Base-by-base conservation (phyloP, 2,113 vertebrate genomes). In the Cololabis saira region DNA sequence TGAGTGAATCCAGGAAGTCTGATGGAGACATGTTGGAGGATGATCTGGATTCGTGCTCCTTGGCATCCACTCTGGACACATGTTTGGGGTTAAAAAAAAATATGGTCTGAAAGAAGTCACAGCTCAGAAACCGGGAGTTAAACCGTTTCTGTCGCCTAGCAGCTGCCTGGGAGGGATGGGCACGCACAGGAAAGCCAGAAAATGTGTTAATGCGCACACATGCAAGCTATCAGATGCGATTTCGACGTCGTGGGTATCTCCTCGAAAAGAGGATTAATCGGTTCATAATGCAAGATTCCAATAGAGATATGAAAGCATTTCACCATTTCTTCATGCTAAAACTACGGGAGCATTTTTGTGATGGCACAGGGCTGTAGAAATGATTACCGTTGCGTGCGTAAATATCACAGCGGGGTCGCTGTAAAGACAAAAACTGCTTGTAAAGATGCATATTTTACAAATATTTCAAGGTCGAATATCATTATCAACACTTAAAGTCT, bases 1-100 rank as follows among this genome's bases (percentile, higher is more conserved):
- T 99, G 83, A 98, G 93, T 85, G 98, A 98, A 89, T 99, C 98
- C 93, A 99, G 94, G 92, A 98, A 99, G 93, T 98, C 97, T 66
- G 98, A 99, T 70, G 97, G 98, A 88, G 97, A 98, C 91, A 98
- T 90, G 80, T 93, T 95, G 89, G 96, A 93, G 83, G 95, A 95
- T 30, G 95, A 93, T 90, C 96, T 95, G 90, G 95, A 93, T 87
- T 98, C 97, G 92, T 95, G 93, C 92, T 99, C 97, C 93, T 98
- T 98, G 91, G 95, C 96, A 90, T 94, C 92, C 87, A 90, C 88
- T 94, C 97, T 99, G 85, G 21, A 80, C 50, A 74, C 37, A 67
- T 19, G 30, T 24, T 30, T 33, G 71, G 33, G 5, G 6, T 37
- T 37, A 52, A 16, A 49, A 41, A 15, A 16, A 16, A 61, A 55